Conservation (phyloP, 2,113 vertebrate species). For the Oenanthe oenanthe region DNA sequence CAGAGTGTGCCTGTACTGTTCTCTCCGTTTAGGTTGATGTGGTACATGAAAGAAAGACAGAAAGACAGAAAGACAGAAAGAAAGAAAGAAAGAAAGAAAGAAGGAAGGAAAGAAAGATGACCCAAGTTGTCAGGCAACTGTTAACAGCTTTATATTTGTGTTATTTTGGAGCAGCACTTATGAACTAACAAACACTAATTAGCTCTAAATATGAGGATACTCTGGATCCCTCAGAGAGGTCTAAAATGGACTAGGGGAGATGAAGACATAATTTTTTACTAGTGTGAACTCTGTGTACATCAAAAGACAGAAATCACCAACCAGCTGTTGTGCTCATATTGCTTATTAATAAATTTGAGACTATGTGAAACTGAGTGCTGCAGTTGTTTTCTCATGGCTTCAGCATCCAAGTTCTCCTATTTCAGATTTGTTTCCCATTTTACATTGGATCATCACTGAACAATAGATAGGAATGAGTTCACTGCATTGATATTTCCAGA, state of each 20-base stretch:
- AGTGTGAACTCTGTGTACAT: neutral
- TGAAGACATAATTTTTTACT: neutral
- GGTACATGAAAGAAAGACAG: too few relatives aligned
- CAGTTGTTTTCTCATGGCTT: neutral
- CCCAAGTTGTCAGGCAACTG: neutral
- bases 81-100: too few relatives aligned
- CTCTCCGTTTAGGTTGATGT: neutral
- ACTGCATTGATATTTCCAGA: neutral
- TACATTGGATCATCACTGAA: neutral
- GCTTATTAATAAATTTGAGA: neutral
- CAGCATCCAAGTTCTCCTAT: neutral
- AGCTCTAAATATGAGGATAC: neutral
- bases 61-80: too few relatives aligned
- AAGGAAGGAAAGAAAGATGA: neutral
- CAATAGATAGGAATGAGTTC: neutral
- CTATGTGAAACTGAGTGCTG: neutral
- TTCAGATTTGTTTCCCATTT: neutral
- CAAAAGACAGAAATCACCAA: neutral
- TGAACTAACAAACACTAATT: neutral
- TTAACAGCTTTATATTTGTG: neutral
- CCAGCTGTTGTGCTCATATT: neutral
- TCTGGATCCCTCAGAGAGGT: neutral
- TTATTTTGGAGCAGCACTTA: neutral
- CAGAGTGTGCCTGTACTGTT: fast-evolving
- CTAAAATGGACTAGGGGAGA: neutral